Evolutionary conservation across 2,888 invertebrate species (phyloP).

Genomic region (Neria commutata): DNA sequence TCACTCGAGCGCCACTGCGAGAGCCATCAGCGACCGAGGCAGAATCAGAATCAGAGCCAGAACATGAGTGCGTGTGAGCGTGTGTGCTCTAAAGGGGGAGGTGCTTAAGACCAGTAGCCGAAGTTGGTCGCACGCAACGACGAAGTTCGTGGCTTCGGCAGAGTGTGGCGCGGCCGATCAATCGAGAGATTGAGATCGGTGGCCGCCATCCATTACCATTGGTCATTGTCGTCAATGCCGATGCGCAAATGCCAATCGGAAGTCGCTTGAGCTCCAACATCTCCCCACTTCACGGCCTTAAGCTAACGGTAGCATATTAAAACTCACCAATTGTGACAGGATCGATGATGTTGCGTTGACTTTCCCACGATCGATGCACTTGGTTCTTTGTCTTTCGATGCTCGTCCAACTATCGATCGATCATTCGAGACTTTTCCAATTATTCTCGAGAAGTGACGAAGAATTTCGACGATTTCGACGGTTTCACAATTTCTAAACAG

Average conservation of each 20-base stretch:
- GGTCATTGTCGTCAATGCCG: slow-evolving; percentile 11
- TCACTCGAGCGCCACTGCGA: background rate
- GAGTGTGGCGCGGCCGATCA: slow-evolving; percentile 24
- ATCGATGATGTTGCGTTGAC: background rate
- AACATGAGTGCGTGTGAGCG: background rate
- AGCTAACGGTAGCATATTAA: background rate
- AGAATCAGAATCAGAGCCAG: background rate
- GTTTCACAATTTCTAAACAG: too few species aligned
- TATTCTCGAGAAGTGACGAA: too few species aligned
- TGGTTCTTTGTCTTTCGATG: too few species aligned
- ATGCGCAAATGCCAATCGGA: slow-evolving; percentile 30
- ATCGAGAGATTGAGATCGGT: slow-evolving; percentile 37
- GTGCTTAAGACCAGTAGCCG: slow-evolving; percentile 61
- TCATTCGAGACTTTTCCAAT: too few species aligned
- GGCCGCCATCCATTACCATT: slow-evolving; percentile 34
- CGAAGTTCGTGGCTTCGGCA: slow-evolving; percentile 38
- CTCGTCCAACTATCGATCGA: too few species aligned
- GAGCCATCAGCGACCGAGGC: background rate
- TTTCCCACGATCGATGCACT: slow-evolving; percentile 2
- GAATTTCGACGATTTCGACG: too few species aligned
- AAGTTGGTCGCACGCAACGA: slow-evolving; percentile 40
- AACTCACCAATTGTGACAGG: background rate
- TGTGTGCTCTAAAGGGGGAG: slow-evolving; percentile 46
- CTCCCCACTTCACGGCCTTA: too few species aligned
- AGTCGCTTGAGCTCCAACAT: slow-evolving; percentile 5